Evolutionary conservation across 2,113 vertebrate genomes (phyloP), one percentile per base, ranked within the genome.

Genomic region (Elgaria multicarinata): DNA sequence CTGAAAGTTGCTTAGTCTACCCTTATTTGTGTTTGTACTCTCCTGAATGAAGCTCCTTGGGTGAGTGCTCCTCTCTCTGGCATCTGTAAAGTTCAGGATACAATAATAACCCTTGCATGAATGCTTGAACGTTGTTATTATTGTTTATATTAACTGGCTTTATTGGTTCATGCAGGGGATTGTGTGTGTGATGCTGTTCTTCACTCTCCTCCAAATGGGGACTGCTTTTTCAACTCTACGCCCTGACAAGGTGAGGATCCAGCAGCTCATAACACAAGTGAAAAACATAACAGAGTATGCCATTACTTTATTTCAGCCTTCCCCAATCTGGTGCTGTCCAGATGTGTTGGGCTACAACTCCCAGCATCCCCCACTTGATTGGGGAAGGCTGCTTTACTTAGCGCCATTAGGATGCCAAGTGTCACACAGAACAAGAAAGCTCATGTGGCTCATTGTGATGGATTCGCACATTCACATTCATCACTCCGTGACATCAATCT

Each of bases 21-120:
- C 50, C 5, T 53, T 53, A 2, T 46, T 6, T 33, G 28, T 50
- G 10, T 14, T 53, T 53, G 74, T 9, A 33, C 16, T 53, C 13
- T 79, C 14, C 31, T 53, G 77, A 31, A 53, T 16, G 28, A 33
- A 33, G 13, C 42, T 79, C 28, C 46, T 53, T 53, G 42, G 24
- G 75, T 12, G 75, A 12, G 12, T 39, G 69, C 33, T 50, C 20
- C 2, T 53, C 33, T 66, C 81, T 31, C 62, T 62, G 42, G 62
- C 31, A 13, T 9, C 67, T 72, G 33, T 46, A 46, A 46, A 39
- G n/a, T 55, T 72, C n/a, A n/a, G 44, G 6, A n/a, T 22, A 20
- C 8, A 12, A n/a, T 5, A 1, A 3, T n/a, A 6, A 4, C 7
- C 9, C 50, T 53, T 13, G 6, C 31, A 50, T 3, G 7, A 6